A percentile compares a stretch with the other conserved stretches of the same genome.
Evolutionary conservation across 2,888 invertebrate genomes (phyloP).

Genomic region (Theristus sp.): DNA sequence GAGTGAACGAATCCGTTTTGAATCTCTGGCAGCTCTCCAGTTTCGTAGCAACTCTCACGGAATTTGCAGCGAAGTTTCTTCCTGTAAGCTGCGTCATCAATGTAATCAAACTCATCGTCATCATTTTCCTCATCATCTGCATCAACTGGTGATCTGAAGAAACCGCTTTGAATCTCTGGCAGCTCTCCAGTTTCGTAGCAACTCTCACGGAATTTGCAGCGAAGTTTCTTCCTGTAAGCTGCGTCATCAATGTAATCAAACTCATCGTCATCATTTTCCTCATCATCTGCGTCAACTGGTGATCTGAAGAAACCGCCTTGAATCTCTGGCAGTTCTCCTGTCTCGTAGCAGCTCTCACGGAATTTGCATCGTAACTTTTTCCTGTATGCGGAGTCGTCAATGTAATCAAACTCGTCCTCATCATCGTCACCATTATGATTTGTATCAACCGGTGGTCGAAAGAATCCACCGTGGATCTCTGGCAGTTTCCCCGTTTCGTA

Average conservation of each 20-base stretch:
- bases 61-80: slow-evolving; percentile 20
- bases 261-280: background rate
- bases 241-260: background rate
- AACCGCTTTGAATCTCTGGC: too few species aligned
- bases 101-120: background rate
- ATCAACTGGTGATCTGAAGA: too few species aligned
- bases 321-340: slow-evolving; percentile 10
- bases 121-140: background rate
- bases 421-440: too few species aligned
- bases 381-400: background rate
- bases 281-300: background rate
- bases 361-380: slow-evolving; percentile 17
- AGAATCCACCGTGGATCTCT: background rate
- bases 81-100: slow-evolving; percentile 8
- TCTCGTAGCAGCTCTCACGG: slow-evolving; percentile 17
- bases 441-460: background rate
- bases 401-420: background rate
- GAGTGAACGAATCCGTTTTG: background rate
- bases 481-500: slow-evolving; percentile 14
- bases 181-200: slow-evolving; percentile 13
- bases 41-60: slow-evolving; percentile 21
- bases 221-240: too few species aligned
- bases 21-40: background rate
- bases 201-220: slow-evolving; percentile 19
- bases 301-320: background rate